These are phyloP conservation scores for Eristalis pertinax DNA, from an alignment of 2,888 invertebrate species.

Conservation along the genomic window DNA sequence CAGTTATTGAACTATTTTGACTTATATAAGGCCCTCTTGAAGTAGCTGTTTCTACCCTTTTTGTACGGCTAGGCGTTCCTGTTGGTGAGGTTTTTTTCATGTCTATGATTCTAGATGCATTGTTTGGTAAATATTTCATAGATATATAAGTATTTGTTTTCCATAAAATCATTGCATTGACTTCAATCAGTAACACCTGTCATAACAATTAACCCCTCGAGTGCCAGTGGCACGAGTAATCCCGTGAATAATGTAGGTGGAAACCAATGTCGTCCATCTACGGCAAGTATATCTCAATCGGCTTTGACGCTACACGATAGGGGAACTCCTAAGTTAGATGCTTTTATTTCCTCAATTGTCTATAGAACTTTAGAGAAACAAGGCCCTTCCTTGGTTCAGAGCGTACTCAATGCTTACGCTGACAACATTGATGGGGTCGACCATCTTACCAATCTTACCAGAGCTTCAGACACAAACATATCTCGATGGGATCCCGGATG, in stretches of 20 bases:
- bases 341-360: too few relatives aligned
- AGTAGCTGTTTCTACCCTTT: constrained; percentile 81
- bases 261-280: neutral
- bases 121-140: neutral
- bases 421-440: neutral
- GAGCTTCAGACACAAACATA: neutral
- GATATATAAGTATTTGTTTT: too few relatives aligned
- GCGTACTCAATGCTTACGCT: neutral
- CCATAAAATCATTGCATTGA: too few relatives aligned
- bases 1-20: constrained; percentile 87
- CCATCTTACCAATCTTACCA: neutral
- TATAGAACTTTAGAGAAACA: too few relatives aligned
- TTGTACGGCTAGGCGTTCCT: constrained; percentile 81
- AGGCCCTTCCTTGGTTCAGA: too few relatives aligned
- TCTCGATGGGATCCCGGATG: neutral
- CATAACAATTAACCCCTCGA: too few relatives aligned
- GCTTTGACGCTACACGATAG: neutral
- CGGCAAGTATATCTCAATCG: neutral
- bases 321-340: constrained; percentile 9
- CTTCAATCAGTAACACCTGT: neutral
- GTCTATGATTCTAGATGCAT: neutral
- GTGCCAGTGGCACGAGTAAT: too few relatives aligned
- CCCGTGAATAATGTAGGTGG: too few relatives aligned
- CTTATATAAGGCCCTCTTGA: constrained; percentile 82
- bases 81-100: neutral